phyloP scores from a whole-genome alignment of 2,113 vertebrate species.

The Lathamus discolor region DNA sequence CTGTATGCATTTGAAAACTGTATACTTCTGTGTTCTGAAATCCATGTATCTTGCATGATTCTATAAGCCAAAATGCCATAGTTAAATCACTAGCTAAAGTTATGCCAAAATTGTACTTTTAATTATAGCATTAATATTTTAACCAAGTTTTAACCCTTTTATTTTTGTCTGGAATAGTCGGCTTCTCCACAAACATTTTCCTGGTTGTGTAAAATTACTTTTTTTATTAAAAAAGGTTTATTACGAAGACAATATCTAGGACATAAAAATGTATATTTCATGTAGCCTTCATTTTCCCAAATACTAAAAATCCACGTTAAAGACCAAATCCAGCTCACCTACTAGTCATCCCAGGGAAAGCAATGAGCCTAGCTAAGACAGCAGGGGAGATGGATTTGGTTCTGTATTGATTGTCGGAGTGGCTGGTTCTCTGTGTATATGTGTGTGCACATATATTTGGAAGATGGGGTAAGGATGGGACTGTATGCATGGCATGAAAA shows the following conservation, averaged over 20 bases:
- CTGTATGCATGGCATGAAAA: not conserved
- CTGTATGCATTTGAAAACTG: conserved; percentile 1
- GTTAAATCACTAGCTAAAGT: conserved; percentile 8
- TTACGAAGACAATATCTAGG: not conserved
- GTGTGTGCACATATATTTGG: not conserved
- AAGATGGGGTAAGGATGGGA: not conserved
- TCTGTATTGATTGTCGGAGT: not conserved
- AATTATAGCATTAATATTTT: conserved; percentile 17
- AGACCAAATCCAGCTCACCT: not conserved
- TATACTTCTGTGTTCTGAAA: conserved; percentile 18
- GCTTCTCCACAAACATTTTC: not conserved
- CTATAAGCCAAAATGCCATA: not conserved
- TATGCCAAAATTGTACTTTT: conserved; percentile 9
- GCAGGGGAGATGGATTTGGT: not conserved
- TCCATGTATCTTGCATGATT: not conserved
- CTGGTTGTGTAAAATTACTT: conserved; percentile 9
- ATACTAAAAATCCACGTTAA: not conserved
- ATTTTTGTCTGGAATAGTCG: conserved; percentile 32
- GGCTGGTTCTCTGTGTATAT: not conserved
- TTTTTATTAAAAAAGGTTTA: conserved; percentile 54
- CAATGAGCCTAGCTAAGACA: not conserved
- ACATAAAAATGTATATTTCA: conserved; percentile 2
- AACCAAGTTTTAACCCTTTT: conserved; percentile 27
- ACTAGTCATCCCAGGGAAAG: not conserved
- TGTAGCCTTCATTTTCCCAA: not conserved